Conservation (phyloP, 2,113 vertebrate species). For the Fulmarus glacialis region DNA sequence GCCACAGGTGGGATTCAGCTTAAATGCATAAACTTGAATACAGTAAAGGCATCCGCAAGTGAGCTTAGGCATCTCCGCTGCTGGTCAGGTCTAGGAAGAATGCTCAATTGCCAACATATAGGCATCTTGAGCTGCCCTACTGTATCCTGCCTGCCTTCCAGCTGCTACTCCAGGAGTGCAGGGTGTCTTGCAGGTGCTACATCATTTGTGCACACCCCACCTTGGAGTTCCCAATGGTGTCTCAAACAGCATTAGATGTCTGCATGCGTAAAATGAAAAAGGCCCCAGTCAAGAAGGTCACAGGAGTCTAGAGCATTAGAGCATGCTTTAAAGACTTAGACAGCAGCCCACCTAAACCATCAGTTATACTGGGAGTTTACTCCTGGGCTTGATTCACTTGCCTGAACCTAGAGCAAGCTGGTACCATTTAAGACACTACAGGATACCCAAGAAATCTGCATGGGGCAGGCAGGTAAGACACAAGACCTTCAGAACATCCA, state of each 20-base stretch:
- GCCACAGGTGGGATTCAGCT: background rate
- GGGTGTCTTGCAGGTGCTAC: no score
- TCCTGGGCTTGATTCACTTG: background rate
- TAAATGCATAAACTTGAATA: background rate
- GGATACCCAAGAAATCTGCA: background rate
- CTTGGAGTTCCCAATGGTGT: background rate
- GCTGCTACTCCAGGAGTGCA: background rate
- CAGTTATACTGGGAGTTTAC: background rate
- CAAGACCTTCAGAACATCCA: background rate
- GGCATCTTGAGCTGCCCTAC: background rate
- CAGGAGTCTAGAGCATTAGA: background rate
- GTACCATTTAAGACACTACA: background rate
- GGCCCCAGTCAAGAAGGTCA: background rate
- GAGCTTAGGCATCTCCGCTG: background rate
- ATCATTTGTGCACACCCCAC: background rate
- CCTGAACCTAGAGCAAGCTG: background rate
- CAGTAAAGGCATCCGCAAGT: background rate
- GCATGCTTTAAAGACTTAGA: background rate
- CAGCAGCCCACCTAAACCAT: background rate
- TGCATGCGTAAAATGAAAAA: background rate
- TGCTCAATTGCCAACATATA: accelerated
- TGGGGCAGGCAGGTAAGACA: background rate
- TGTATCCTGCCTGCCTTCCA: background rate
- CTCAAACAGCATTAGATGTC: background rate
- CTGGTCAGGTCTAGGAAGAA: background rate